Base-by-base conservation (phyloP, 2,888 invertebrate species). In the Nomada ruficornis region DNA sequence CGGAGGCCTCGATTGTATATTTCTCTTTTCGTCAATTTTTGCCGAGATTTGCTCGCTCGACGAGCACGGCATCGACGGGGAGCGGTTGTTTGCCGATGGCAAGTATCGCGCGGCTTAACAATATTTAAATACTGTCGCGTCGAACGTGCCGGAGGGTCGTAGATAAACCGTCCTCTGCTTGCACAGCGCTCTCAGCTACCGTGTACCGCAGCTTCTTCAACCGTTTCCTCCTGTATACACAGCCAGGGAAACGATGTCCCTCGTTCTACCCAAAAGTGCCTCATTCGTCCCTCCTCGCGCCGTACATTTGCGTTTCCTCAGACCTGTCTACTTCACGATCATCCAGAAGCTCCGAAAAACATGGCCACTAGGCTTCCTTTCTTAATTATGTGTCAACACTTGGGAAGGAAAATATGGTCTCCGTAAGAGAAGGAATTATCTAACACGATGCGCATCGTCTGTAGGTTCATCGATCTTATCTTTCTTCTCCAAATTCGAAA, bases 41-140 rank as follows among this genome's bases (percentile, higher is more conserved):
- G 13, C 47, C 47, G 15, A 11, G 36, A 36, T 36, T 36, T 36
- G 36, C 36, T 7, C 36, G 13, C 23, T 15, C 20, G 23, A 4
- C 26, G 5, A 7, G 36, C 36, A 7, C 13, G 15, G 64, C 42
- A 74, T 62, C 44, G 55, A 23, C 59, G 72, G 77, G 69, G 42
- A 29, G 57, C 36, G 70, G 73, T 67, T 91, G 89, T 91, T 91
- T 91, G 87, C 85, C 85, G 77, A 86, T 83, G 91, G 84, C 87
- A 88, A 88, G 88, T 90, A 89, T 87, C 82, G 83, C 88, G 87
- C 83, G 85, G 90, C 91, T 91, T 90, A 91, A 92, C 91, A 92
- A 91, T 91, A 91, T 92, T 92, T 91, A 91, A 92, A 92, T 91
- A 91, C 92, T 90, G 91, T 91, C 70, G 77, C 84, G 77, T 55